A percentile compares a stretch with the other conserved stretches of the same genome.
Evolutionary conservation across 2,113 vertebrate genomes (phyloP).

Genomic region (Mus pahari): DNA sequence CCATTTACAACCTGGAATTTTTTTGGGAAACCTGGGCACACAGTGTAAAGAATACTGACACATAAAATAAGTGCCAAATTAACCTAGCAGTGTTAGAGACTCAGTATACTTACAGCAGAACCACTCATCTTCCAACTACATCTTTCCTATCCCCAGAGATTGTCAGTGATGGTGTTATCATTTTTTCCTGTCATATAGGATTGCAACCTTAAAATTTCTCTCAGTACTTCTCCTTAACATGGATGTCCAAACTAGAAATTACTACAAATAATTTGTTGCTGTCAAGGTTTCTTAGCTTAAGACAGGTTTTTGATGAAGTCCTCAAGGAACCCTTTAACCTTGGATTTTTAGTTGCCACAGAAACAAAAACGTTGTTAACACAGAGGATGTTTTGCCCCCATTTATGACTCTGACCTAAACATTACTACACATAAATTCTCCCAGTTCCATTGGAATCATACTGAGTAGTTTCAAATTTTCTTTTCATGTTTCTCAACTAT

Average conservation of each 20-base stretch:
- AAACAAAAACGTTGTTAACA: background rate
- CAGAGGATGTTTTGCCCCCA: background rate
- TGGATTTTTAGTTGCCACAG: background rate
- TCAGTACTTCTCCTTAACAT: constrained; percentile 13
- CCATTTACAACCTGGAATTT: constrained; percentile 8
- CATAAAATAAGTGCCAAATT: background rate
- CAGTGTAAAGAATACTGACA: background rate
- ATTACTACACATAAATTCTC: background rate
- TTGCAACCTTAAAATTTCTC: background rate
- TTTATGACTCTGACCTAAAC: background rate
- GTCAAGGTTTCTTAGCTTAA: background rate
- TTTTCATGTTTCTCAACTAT: background rate
- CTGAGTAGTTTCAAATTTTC: background rate
- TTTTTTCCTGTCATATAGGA: background rate
- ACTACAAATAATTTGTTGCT: background rate
- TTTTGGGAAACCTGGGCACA: background rate
- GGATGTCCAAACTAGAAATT: background rate
- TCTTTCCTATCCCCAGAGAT: background rate
- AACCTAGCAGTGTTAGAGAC: background rate
- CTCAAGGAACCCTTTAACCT: background rate
- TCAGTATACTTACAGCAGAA: background rate
- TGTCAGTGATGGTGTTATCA: rapidly evolving
- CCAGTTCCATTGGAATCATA: background rate
- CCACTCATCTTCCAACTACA: too few species aligned
- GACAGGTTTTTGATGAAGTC: background rate